Conservation (phyloP, 2,888 invertebrate species). For the Thumatha senex region DNA sequence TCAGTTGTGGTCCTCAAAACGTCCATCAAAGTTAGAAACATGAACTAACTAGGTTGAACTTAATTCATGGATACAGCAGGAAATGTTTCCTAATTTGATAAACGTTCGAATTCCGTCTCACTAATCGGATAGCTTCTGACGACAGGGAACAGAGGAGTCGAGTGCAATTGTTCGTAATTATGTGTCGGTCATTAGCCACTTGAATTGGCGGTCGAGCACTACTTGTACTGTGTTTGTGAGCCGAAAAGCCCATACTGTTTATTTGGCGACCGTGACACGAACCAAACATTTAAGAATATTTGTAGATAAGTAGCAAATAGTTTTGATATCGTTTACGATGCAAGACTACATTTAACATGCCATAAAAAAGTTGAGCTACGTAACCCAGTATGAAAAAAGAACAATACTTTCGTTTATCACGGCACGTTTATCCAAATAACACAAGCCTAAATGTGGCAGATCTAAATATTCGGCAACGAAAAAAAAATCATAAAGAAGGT, state of each 20-base stretch:
- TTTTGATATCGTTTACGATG: background rate
- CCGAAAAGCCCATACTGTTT: conserved; percentile 22
- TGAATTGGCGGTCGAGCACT: conserved; percentile 37
- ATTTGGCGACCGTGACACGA: conserved; percentile 7
- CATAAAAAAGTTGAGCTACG: background rate
- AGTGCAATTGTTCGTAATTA: conserved; percentile 54
- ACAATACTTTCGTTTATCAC: background rate
- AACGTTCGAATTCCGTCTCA: conserved; percentile 61
- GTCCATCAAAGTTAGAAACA: background rate
- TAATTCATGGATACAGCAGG: conserved; percentile 52
- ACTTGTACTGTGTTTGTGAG: conserved; percentile 25
- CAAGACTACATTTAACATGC: background rate
- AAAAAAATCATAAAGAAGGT: conserved; percentile 24
- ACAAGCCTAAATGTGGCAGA: conserved; percentile 2
- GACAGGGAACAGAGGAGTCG: conserved; percentile 26
- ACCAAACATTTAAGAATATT: conserved; percentile 22
- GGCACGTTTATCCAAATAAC: conserved; percentile 1
- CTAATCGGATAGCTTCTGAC: conserved; percentile 50
- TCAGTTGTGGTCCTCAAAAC: too few species aligned
- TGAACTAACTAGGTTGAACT: conserved; percentile 11
- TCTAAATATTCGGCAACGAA: conserved; percentile 6
- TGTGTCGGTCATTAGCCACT: conserved; percentile 51
- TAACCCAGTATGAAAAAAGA: background rate
- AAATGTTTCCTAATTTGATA: conserved; percentile 72
- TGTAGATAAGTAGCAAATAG: background rate